A percentile compares a stretch with the other conserved stretches of the same genome.
These are phyloP conservation scores for Triplophysa bombifrons DNA, from an alignment of 2,797 vertebrate genomes.

Conservation along the genomic window DNA sequence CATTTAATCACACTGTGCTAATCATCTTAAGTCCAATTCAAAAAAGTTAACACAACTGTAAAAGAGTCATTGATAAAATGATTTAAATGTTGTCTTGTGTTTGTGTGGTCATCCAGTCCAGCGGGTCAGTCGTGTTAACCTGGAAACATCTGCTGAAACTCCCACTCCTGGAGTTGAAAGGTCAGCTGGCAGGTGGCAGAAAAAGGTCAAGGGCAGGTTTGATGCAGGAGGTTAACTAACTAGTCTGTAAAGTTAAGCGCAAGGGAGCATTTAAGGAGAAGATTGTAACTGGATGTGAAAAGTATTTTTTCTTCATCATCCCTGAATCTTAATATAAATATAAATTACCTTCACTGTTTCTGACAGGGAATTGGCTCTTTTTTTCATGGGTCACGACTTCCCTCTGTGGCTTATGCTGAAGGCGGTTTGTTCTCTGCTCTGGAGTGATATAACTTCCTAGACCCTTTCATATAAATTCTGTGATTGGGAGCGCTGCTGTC, in stretches of 20 bases:
- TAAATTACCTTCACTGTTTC: slow-evolving; percentile 26
- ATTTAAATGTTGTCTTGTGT: not conserved
- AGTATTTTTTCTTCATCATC: not conserved
- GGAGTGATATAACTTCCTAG: slow-evolving; percentile 33
- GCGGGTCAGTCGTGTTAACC: slow-evolving; percentile 39
- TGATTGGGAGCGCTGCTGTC: slow-evolving; percentile 34
- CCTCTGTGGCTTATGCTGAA: slow-evolving; percentile 16
- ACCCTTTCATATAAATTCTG: slow-evolving; percentile 42
- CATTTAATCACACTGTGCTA: not conserved
- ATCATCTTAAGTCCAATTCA: too few species aligned
- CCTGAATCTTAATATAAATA: slow-evolving; percentile 6
- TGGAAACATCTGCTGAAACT: slow-evolving; percentile 49
- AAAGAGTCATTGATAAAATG: too few species aligned
- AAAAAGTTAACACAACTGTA: not conserved
- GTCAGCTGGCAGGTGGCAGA: slow-evolving; percentile 54
- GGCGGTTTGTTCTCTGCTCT: slow-evolving; percentile 35
- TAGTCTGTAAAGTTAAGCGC: not conserved
- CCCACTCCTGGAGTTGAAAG: slow-evolving; percentile 57
- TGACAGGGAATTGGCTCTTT: slow-evolving; percentile 35
- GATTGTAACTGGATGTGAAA: slow-evolving; percentile 20
- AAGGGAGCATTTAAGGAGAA: not conserved
- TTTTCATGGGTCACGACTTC: slow-evolving; percentile 5
- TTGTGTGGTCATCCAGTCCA: slow-evolving; percentile 47
- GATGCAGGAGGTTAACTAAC: slow-evolving; percentile 6
- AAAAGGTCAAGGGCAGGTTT: slow-evolving; percentile 58